phyloP scores from a whole-genome alignment of 2,113 vertebrate species.

The Xenopus tropicalis region DNA sequence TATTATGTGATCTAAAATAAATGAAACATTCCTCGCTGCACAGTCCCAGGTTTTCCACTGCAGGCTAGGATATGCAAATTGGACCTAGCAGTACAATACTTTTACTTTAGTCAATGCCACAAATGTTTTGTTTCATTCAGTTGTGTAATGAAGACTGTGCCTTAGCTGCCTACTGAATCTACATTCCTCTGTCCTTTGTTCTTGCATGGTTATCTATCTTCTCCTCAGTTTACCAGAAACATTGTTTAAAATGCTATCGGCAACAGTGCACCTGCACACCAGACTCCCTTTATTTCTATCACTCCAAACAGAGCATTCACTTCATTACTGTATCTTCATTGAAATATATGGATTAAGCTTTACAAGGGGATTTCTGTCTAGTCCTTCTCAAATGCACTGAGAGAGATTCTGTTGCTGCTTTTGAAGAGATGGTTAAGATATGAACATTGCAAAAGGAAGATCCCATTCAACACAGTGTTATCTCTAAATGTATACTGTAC shows the following conservation, averaged over 20 bases:
- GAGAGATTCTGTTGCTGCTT: conserved; percentile 29
- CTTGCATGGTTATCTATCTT: conserved; percentile 25
- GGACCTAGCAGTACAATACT: too few relatives aligned
- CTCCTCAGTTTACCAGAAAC: conserved; percentile 32
- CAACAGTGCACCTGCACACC: conserved; percentile 36
- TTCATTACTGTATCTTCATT: conserved; percentile 19
- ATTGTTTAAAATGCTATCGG: conserved; percentile 39
- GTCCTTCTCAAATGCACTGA: conserved; percentile 1
- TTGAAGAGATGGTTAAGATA: conserved; percentile 25
- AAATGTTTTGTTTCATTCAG: too few relatives aligned
- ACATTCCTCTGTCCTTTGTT: conserved; percentile 32
- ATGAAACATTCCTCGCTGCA: too few relatives aligned
- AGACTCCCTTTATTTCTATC: conserved; percentile 2
- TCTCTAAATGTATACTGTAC: too few relatives aligned
- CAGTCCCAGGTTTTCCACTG: too few relatives aligned
- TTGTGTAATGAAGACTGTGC: neutral
- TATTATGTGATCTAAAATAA: too few relatives aligned
- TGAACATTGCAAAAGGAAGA: conserved; percentile 18
- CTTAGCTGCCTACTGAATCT: neutral
- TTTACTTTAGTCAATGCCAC: too few relatives aligned
- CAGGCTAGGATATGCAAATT: too few relatives aligned
- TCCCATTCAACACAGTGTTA: too few relatives aligned
- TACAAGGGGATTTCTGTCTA: conserved; percentile 9
- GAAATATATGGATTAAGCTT: neutral
- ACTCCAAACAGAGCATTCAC: conserved; percentile 15